Evolutionary conservation across 2,888 invertebrate species (phyloP), one percentile per base, ranked within the genome.

Genomic region (Anorthoa munda): DNA sequence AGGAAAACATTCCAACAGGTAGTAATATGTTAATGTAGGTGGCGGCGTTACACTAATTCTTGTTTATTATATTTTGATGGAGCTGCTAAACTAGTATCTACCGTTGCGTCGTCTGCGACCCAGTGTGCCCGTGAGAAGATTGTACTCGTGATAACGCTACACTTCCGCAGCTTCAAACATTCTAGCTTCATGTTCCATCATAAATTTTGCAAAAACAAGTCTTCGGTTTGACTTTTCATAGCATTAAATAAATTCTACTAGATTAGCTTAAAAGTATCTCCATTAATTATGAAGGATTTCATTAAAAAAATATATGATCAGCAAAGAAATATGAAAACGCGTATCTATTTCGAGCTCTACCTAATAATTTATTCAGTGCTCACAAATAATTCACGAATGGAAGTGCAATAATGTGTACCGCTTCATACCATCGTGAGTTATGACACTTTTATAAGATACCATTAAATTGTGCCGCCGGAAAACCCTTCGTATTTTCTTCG

Each of bases 41-140:
- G 81, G 87, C 78, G 79, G 82, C 79, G 86, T 82, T 86, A 82
- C 77, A 86, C 85, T 86, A 83, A 88, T 89, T 89, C 85, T 87
- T 89, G 88, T 90, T 90, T 92, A 90, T 90, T 80, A 80, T 85
- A 87, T 82, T 89, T 87, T 86, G 82, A 85, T 88, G 85, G 83
- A 81, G 76, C 77, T 81, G 80, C 81, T 84, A 87, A 90, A 89
- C 91, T 84, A 85, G 90, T 89, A 90, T 90, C 89, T 90, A 93
- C 93, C 93, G 93, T 94, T 94, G 92, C 85, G 79, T 89, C 86
- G 92, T 93, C 92, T 92, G 92, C 92, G 92, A 92, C 91, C 92
- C 87, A 92, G 90, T 92, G 92, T 90, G 90, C 87, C 89, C 90
- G 90, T 91, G 91, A 91, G 89, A 90, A 91, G 90, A 92, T 92